Conservation (phyloP, 2,113 vertebrate species). For the Cynoglossus semilaevis region DNA sequence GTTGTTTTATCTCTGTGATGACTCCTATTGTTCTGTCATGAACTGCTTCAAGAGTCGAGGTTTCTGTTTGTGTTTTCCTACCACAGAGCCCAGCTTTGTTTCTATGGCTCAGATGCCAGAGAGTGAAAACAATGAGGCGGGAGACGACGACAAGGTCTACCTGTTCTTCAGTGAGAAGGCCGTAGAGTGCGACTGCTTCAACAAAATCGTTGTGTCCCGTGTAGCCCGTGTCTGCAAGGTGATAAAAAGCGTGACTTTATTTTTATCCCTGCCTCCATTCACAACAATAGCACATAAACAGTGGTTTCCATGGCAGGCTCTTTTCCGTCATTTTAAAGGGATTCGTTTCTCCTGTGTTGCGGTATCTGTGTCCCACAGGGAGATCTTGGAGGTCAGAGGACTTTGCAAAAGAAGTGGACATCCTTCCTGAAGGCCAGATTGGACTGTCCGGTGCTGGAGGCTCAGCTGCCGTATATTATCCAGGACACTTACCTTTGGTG, state of each 20-base stretch:
- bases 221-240: slow-evolving; percentile 85
- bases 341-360: neutral
- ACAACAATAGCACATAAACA: neutral
- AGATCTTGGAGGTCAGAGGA: slow-evolving; percentile 75
- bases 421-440: slow-evolving; percentile 80
- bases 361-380: slow-evolving; percentile 55
- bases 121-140: slow-evolving; percentile 53
- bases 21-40: neutral
- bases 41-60: neutral
- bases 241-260: neutral
- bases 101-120: slow-evolving; percentile 76
- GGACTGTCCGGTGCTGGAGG: slow-evolving; percentile 71
- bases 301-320: neutral
- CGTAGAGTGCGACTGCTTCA: slow-evolving; percentile 81
- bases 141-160: slow-evolving; percentile 83
- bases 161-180: slow-evolving; percentile 84
- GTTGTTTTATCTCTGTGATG: too few relatives aligned
- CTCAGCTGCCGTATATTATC: slow-evolving; percentile 73
- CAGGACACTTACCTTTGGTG: slow-evolving; percentile 77
- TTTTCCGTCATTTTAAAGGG: slow-evolving; percentile 6
- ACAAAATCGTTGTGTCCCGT: slow-evolving; percentile 77
- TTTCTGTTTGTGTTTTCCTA: neutral
- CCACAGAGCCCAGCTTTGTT: slow-evolving; percentile 81
- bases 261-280: slow-evolving; percentile 1
- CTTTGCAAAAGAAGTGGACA: slow-evolving; percentile 79